A percentile compares a stretch with the other conserved stretches of the same genome.
Conservation (phyloP, 2,888 invertebrate genomes). For the Octodonta nipae region DNA sequence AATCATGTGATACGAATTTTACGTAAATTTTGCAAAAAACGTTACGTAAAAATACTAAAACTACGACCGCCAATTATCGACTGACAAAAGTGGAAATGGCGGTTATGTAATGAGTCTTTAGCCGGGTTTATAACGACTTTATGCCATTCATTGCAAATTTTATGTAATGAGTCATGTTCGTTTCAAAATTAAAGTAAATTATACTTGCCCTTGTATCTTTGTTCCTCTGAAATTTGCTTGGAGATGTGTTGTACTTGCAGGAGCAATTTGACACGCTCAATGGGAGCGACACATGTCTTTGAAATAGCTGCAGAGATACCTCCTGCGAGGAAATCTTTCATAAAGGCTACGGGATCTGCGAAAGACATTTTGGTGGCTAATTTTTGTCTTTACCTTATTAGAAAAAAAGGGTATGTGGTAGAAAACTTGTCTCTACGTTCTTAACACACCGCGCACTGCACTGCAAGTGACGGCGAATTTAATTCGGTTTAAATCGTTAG, state of each 20-base stretch:
- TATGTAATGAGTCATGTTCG: too few species aligned
- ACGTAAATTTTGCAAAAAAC: too few species aligned
- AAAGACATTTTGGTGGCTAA: conserved; percentile 25
- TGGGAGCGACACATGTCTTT: conserved; percentile 88
- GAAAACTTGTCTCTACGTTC: too few species aligned
- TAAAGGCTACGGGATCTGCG: conserved; percentile 68
- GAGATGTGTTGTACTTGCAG: conserved; percentile 89
- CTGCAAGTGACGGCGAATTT: conserved; percentile 33
- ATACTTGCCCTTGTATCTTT: conserved; percentile 78
- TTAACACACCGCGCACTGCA: conserved; percentile 41
- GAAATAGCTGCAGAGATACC: conserved; percentile 87
- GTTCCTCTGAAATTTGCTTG: conserved; percentile 70
- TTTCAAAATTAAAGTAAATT: too few species aligned
- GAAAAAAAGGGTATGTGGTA: conserved; percentile 2
- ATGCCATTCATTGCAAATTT: too few species aligned
- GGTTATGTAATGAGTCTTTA: too few species aligned
- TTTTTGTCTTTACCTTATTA: neutral
- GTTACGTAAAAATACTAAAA: too few species aligned
- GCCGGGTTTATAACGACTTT: too few species aligned
- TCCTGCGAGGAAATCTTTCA: conserved; percentile 83
- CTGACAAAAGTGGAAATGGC: too few species aligned
- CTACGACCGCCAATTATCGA: too few species aligned
- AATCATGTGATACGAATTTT: too few species aligned
- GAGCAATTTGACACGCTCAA: conserved; percentile 86
- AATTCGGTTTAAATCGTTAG: neutral